Evolutionary conservation across 2,888 invertebrate genomes (phyloP).

Genomic region (Malachius bipustulatus): DNA sequence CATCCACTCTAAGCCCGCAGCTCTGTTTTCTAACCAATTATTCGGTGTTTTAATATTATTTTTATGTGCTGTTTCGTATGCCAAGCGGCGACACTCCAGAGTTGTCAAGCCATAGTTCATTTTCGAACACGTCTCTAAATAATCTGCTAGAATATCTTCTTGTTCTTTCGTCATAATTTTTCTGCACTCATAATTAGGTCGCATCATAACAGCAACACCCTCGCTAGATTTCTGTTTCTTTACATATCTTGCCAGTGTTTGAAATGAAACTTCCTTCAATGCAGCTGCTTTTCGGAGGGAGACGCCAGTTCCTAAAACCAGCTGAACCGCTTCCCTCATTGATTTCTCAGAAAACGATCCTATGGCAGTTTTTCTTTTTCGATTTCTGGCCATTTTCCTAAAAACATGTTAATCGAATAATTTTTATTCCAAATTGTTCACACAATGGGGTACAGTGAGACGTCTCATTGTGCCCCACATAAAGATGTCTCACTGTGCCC

Average conservation of each 20-base stretch:
- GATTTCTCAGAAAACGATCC: neutral
- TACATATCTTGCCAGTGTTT: neutral
- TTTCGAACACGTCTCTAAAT: neutral
- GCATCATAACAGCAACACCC: neutral
- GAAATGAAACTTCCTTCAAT: neutral
- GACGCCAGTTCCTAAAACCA: neutral
- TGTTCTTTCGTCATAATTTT: neutral
- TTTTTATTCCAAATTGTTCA: neutral
- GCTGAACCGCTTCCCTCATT: neutral
- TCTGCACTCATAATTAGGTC: neutral
- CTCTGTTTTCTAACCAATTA: neutral
- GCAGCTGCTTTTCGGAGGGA: neutral
- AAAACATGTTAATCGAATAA: neutral
- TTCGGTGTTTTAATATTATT: neutral
- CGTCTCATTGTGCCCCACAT: neutral
- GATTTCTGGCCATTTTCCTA: neutral
- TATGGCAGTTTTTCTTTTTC: constrained; percentile 1
- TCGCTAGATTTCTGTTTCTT: neutral
- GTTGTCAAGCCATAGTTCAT: neutral
- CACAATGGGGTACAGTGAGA: neutral
- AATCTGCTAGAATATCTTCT: neutral
- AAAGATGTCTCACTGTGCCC: neutral
- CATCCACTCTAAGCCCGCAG: neutral
- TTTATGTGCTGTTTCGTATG: neutral
- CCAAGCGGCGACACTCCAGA: neutral